Conservation (phyloP, 2,797 vertebrate genomes). For the Prionace glauca region DNA sequence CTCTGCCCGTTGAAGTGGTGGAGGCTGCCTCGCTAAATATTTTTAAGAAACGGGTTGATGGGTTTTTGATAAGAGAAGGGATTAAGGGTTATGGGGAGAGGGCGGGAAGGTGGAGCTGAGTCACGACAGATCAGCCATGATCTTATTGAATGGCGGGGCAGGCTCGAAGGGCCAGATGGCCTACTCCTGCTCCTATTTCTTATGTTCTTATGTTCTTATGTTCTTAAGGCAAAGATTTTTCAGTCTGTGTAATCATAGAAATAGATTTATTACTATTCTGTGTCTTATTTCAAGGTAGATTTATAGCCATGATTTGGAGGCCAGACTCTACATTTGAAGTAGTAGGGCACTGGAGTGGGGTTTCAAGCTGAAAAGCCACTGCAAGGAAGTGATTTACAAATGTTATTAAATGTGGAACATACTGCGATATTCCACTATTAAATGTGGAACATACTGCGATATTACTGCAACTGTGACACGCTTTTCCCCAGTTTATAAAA, state of each 20-base stretch:
- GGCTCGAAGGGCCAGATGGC: no score
- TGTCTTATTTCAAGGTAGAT: not conserved
- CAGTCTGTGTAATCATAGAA: not conserved
- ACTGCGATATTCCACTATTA: not conserved
- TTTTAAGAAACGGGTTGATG: no score
- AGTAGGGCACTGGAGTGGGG: not conserved
- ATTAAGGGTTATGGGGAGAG: no score
- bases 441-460: not conserved
- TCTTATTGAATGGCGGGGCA: no score
- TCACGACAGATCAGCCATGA: no score
- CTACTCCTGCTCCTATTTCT: no score
- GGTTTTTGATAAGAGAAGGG: no score
- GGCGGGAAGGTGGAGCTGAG: no score
- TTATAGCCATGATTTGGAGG: not conserved
- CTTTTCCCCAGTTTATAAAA: constrained; percentile 4
- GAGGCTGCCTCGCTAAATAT: no score
- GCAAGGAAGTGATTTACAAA: constrained; percentile 10
- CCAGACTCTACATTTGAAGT: not conserved
- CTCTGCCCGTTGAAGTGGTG: no score
- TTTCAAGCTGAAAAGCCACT: constrained; percentile 5
- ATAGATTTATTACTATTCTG: not conserved
- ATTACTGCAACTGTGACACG: not conserved
- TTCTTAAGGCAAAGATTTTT: not conserved
- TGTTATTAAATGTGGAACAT: constrained; percentile 21
- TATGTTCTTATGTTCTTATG: no score